Evolutionary conservation across 2,888 invertebrate species (phyloP), one percentile per base, ranked within the genome.

Genomic region (Eurytoma adleriae): DNA sequence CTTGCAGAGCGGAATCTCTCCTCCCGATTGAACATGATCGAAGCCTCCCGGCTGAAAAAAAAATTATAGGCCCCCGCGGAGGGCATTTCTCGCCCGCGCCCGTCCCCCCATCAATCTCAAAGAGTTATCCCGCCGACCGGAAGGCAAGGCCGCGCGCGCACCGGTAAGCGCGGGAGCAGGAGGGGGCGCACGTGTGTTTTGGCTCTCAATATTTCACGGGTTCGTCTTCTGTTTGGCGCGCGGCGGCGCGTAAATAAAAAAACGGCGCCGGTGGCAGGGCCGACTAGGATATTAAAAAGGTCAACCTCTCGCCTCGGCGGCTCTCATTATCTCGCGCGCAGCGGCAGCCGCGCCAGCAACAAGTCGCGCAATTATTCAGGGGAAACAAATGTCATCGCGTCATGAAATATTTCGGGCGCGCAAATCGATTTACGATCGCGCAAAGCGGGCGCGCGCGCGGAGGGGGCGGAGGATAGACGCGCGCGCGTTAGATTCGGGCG

Each of bases 401-500:
- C 64, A 54, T 70, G 80, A 76, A 71, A 71, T 64, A 71, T 72
- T 75, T 75, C 71, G 50, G 30, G 48, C 57, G 69, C 71, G 78
- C 80, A 82, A 84, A 84, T 83, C 83, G 81, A 84, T 84, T 83
- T 83, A 82, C 79, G 81, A 82, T 83, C 82, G 78, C 81, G 76
- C 75, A 14, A 24, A 54, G 40, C 54, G 5, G 3, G 30, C 69
- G 80, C 73, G 61, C 82, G 80, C 79, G 73, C 10, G 40, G 10
- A 1, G 10, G 7, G 40, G 40, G 40, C 7, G 7, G 10, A 40
- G 40, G 10, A 40, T 40, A 10, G 13, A 18, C 82, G 70, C 82
- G 77, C 82, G 77, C 82, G 81, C 83, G 86, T 86, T 86, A 85
- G 86, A 88, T 87, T 88, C 87, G 85, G 85, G 86, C 84, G 86